Evolutionary conservation across 2,797 vertebrate species (phyloP).

Genomic region (Novumbra hubbsi): DNA sequence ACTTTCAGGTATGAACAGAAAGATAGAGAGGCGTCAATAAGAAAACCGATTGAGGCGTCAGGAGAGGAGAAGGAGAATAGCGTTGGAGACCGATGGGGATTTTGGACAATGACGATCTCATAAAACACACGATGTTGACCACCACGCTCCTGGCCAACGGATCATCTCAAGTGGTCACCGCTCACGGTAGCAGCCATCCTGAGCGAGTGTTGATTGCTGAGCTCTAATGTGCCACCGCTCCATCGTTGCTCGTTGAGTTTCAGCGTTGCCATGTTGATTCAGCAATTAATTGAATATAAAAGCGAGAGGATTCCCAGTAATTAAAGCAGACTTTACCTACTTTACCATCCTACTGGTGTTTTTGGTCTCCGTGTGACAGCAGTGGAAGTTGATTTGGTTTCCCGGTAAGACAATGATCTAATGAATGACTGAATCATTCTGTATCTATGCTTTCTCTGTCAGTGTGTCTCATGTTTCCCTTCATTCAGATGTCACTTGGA

Average conservation of each 20-base stretch:
- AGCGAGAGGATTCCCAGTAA: not conserved
- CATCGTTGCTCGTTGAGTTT: not conserved
- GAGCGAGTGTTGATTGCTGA: not conserved
- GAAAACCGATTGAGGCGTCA: not conserved
- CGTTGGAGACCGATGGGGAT: not conserved
- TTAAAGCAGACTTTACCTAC: not conserved
- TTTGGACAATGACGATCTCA: not conserved
- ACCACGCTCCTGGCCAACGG: not conserved
- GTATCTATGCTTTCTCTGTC: not conserved
- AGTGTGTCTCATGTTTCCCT: too few relatives aligned
- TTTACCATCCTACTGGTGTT: not conserved
- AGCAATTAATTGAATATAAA: not conserved
- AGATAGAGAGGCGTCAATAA: not conserved
- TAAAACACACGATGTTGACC: not conserved
- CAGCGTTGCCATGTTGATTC: not conserved
- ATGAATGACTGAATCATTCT: conserved; percentile 23
- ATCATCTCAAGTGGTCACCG: not conserved
- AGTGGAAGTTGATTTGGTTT: conserved; percentile 20
- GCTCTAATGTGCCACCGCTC: not conserved
- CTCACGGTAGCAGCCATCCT: not conserved
- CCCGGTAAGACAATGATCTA: conserved; percentile 26
- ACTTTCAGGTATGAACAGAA: not conserved
- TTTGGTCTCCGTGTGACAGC: not conserved
- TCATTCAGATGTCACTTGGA: too few relatives aligned
- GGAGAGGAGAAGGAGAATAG: not conserved